Base-by-base conservation (phyloP, 2,888 invertebrate genomes). In the Ptilodon capucinus region DNA sequence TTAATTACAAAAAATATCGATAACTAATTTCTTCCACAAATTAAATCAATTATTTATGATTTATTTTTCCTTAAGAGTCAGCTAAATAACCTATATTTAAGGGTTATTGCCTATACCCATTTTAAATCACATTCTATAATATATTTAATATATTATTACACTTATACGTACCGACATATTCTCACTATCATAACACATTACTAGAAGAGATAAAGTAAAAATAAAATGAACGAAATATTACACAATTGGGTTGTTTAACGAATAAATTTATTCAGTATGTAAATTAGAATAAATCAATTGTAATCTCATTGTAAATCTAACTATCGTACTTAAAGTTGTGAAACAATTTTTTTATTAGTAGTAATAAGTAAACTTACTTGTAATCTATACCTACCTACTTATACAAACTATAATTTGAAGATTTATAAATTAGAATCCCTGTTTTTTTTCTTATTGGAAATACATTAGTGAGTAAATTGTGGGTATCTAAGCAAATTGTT, bases 401-500 rank as follows among this genome's bases (percentile, higher is more conserved):
- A 35, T 35, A 35, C 17, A 35, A 13, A 17, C 17, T 11, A 1
- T 35, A 17, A 35, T 35, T 9, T 17, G 2, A 14, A 7, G 14
- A 32, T 35, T 32, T 14, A 36, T 44, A 40, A 45, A 44, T 44
- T n/a, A 32, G 28, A 2, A 11, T 28, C 23, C 6, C 47, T 44
- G 2, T 9, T 51, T 48, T 48, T 32, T 45, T 28, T 25, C 19
- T 6, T 42, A 40, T 40, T 35, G 18, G 25, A 19, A 36, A 17
- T n/a, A 45, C 14, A 30, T 7, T 28, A 28, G n/a, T 32, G 4
- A 13, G 32, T 40, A 46, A 54, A 44, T 23, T 40, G 48, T 52
- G 55, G 58, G 52, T 61, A 58, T 64, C 52, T 51, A 48, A 51
- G 39, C 21, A 48, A 60, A 64, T 66, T 78, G 51, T 49, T 80